Percentiles rank a stretch among this genome's conserved stretches.
Conservation (phyloP, 2,113 vertebrate species). For the Percopsis transmontana region DNA sequence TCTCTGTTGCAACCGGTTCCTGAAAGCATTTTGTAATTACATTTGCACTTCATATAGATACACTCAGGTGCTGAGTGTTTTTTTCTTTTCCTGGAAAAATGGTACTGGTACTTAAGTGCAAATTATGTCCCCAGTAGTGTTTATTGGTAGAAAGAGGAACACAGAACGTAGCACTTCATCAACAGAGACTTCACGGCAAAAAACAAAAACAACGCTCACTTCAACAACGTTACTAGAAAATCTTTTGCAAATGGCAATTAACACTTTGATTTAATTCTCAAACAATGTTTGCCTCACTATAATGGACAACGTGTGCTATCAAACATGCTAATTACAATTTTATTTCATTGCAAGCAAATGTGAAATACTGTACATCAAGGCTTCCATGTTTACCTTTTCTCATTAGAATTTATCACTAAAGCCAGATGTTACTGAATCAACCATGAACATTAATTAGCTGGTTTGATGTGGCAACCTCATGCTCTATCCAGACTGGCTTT, state of each 20-base stretch:
- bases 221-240: constrained; percentile 7
- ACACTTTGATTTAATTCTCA: constrained; percentile 7
- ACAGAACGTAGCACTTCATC: too few relatives aligned
- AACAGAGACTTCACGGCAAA: constrained; percentile 21
- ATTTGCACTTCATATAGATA: too few relatives aligned
- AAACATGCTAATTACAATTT: constrained; percentile 52
- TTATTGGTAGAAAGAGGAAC: too few relatives aligned
- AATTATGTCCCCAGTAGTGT: too few relatives aligned
- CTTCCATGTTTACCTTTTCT: constrained; percentile 70
- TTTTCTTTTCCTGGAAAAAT: too few relatives aligned
- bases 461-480: constrained; percentile 71
- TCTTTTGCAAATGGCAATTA: not conserved
- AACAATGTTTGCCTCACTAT: constrained; percentile 1
- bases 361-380: constrained; percentile 44
- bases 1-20: constrained; percentile 17
- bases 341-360: constrained; percentile 41
- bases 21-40: too few relatives aligned
- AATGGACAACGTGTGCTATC: constrained; percentile 23
- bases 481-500: constrained; percentile 70
- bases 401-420: constrained; percentile 67
- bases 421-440: constrained; percentile 73
- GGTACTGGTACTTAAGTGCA: too few relatives aligned
- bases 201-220: constrained; percentile 14
- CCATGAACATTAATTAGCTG: constrained; percentile 76
- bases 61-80: too few relatives aligned